Percentiles rank a stretch among this genome's conserved stretches.
Evolutionary conservation across 2,888 invertebrate species (phyloP).

Genomic region (Chrysolina oricalcia): DNA sequence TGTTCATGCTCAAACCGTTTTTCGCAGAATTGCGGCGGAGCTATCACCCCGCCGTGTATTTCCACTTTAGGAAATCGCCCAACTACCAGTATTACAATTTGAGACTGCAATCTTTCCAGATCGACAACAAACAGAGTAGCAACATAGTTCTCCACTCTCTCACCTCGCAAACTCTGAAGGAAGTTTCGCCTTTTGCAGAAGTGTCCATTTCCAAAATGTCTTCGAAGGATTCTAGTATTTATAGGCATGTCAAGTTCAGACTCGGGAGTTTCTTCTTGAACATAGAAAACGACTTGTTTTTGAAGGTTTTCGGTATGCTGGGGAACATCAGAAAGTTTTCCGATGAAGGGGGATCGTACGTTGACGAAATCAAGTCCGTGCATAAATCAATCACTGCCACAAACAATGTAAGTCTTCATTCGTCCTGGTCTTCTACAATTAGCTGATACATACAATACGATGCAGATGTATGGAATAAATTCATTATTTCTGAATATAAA

Average conservation of each 20-base stretch:
- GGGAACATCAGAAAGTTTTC: conserved; percentile 74
- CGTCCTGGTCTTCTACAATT: background rate
- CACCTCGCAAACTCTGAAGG: conserved; percentile 71
- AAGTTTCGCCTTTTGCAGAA: conserved; percentile 78
- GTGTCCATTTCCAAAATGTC: conserved; percentile 75
- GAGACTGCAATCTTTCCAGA: conserved; percentile 79
- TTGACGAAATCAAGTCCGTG: conserved; percentile 72
- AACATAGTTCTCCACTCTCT: conserved; percentile 71
- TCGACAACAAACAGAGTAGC: conserved; percentile 77
- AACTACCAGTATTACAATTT: conserved; percentile 80
- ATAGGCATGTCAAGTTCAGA: conserved; percentile 78
- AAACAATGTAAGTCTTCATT: conserved; percentile 62
- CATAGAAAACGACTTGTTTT: conserved; percentile 80
- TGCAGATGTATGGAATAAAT: no score
- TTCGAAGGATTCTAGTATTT: conserved; percentile 73
- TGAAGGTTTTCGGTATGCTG: conserved; percentile 77
- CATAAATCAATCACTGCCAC: conserved; percentile 76
- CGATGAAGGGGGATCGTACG: conserved; percentile 73
- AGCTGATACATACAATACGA: no score
- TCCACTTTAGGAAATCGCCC: conserved; percentile 81
- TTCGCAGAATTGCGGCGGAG: conserved; percentile 84
- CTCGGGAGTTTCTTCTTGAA: conserved; percentile 81
- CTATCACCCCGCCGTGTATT: conserved; percentile 83
- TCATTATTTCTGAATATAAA: no score
- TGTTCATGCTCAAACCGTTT: conserved; percentile 92